Evolutionary conservation across 2,797 vertebrate species (phyloP).

Genomic region (Lacerta agilis): DNA sequence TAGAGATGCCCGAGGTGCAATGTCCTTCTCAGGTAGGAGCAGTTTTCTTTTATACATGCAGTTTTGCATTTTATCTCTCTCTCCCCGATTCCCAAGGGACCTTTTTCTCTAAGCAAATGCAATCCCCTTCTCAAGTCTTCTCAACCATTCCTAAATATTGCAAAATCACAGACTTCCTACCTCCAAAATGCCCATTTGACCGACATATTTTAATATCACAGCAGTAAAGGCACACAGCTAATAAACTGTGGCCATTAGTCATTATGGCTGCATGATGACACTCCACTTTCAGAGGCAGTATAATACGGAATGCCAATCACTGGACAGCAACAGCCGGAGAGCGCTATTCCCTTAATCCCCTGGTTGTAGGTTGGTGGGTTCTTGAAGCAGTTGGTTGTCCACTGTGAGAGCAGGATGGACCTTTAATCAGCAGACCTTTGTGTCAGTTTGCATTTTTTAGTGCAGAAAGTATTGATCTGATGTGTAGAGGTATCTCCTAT

Average conservation of each 20-base stretch:
- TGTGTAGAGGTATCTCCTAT: too few species aligned
- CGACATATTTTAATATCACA: not conserved
- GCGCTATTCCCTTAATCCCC: too few species aligned
- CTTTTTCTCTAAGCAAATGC: not conserved
- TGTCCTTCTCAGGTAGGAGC: conserved; percentile 77
- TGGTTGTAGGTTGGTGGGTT: not conserved
- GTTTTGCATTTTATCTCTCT: conserved; percentile 13
- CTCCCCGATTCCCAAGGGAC: not conserved
- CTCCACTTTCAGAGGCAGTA: not conserved
- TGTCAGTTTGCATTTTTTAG: too few species aligned
- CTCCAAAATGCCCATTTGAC: not conserved
- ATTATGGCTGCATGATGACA: not conserved
- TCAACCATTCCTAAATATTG: not conserved
- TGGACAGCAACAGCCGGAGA: not conserved
- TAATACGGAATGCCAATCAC: not conserved
- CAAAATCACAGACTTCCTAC: not conserved
- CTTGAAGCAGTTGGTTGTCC: not conserved
- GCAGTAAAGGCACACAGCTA: not conserved
- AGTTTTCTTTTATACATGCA: not conserved
- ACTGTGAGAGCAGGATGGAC: not conserved
- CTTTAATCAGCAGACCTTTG: not conserved
- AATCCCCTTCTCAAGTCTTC: not conserved
- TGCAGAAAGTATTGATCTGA: too few species aligned
- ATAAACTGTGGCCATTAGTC: not conserved
- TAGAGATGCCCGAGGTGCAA: conserved; percentile 22